Evolutionary conservation across 2,113 vertebrate species (phyloP).

Genomic region (Tricholaema leucomelas): DNA sequence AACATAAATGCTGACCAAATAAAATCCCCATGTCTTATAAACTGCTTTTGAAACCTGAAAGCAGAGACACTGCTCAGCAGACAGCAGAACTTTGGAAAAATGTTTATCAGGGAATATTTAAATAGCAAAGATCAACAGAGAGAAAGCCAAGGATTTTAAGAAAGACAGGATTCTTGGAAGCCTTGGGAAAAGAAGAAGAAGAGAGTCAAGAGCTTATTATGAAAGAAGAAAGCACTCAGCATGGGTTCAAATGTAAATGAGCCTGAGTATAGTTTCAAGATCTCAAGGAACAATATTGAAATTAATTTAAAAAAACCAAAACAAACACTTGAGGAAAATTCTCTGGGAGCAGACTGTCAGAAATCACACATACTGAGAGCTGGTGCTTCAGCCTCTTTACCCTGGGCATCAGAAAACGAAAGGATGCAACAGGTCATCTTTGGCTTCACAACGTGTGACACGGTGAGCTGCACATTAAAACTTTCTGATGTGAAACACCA

Average conservation of each 20-base stretch:
- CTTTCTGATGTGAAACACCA: neutral
- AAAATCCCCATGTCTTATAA: neutral
- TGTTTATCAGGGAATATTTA: neutral
- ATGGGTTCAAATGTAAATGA: slow-evolving; percentile 33
- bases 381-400: neutral
- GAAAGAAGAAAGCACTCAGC: slow-evolving; percentile 8
- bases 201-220: neutral
- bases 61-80: neutral
- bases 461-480: neutral
- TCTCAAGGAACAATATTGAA: neutral
- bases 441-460: neutral
- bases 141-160: neutral
- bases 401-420: neutral
- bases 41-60: neutral
- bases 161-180: neutral
- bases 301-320: neutral
- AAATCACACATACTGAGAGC: neutral
- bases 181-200: neutral
- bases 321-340: neutral
- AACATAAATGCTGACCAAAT: neutral
- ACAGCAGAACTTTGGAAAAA: neutral
- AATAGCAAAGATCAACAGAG: slow-evolving; percentile 11
- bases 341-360: neutral
- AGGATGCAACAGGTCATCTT: neutral
- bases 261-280: neutral